Base-by-base conservation (phyloP, 1,140 invertebrate genomes). In the Pseudomyrmex gracilis region DNA sequence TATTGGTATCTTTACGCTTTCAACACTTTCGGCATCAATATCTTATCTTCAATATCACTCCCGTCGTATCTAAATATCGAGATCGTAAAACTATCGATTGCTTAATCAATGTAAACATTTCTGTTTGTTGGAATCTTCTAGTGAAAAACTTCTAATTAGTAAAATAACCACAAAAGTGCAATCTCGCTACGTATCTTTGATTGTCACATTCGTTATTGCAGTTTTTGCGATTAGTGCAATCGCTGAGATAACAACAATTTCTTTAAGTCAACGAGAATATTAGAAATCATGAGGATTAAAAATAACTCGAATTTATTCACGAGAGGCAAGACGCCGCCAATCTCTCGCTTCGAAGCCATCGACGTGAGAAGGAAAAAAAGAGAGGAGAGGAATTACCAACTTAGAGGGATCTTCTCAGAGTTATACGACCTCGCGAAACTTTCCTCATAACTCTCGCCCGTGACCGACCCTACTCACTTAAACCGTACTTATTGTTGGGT, bases 371-470 rank as follows among this genome's bases (percentile, higher is more conserved):
- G 10, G 12, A 17, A 13, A 17, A 17, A 20, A 2, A 68, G n/a
- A 55, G 57, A 20, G 57, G 70, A 74, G 34, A 57, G 70, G 70
- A 82, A 70, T 82, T 82, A 82, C 57, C 70, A 58, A 73, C 68
- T 82, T 43, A 58, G 64, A 70, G 60, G 71, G 74, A 74, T 47
- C 63, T 74, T 58, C 45, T 13, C 45, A 45, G 55, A 80, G 53
- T 80, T 80, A 73, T 74, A 63, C 70, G 78, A 74, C n/a, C 70
- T 49, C 15, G 58, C 78, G 68, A 74, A 82, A 82, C 78, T 82
- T 82, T 82, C 20, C 70, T 74, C 78, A 82, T 82, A 82, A 82
- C 58, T 82, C 78, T 74, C 71, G 71, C 71, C 64, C 70, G 34
- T 53, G 45, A 55, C 66, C 66, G 66, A 58, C 76, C 53, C 22